Evolutionary conservation across 2,113 vertebrate species (phyloP), one percentile per base, ranked within the genome.

Genomic region (Diglossa brunneiventris): DNA sequence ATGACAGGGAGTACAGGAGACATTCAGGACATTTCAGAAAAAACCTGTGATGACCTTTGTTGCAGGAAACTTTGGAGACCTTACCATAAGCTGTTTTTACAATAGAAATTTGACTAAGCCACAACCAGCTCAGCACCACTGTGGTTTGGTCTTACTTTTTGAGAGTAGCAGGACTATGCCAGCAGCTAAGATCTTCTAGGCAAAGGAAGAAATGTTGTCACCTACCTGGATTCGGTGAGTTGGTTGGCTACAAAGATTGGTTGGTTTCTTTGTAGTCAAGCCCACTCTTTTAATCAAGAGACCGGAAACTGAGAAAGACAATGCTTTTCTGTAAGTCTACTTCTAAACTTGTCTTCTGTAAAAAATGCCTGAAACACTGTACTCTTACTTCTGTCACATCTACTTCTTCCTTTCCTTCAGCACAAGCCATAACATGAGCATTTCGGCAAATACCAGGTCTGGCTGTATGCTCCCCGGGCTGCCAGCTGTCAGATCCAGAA

Each of bases 51-150:
- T 49, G 76, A 90, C 85, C 85, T 96, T 63, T 75, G 35, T 68
- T 83, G 76, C 47, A 94, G 72, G 61, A 74, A 88, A 89, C n/a
- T 83, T 76, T 47, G 56, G 64, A 92, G 64, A 61, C 55, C 44
- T 83, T 26, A 78, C 59, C 69, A 41, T 69, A 66, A 83, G 68
- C 47, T 86, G 83, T 74, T 91, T 94, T 90, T 94, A 92, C 79
- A 85, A 88, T 20, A 93, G 88, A 95, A 88, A 94, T 88, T 13
- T 93, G 59, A 94, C 84, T 80, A 90, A 93, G 72, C n/a, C 56
- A 85, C 64, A 83, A 78, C 61, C 52, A 89, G 44, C 68, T 59
- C 4, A 2, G 64, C 61, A 89, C 41, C 52, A 53, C 39, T 41
- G 73, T 52, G 76, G 47, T 77, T 83, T 42, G 63, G 56, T 83